Evolutionary conservation across 2,797 vertebrate genomes (phyloP), one percentile per base, ranked within the genome.

Genomic region (Acrossocheilus fasciatus): DNA sequence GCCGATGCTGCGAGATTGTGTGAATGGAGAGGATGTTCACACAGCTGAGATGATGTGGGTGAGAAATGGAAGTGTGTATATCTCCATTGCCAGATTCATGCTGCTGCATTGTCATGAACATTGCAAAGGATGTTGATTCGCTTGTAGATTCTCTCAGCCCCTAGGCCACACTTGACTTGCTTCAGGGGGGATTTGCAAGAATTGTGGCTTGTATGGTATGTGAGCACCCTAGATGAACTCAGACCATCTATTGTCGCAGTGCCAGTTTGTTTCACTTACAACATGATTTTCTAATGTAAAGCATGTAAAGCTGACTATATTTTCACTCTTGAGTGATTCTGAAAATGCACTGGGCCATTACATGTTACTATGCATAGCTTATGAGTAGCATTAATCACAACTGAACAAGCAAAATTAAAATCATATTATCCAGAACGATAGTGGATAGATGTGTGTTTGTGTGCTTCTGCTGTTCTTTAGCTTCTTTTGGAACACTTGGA

Each of bases 401-500:
- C 6, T 41, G 12, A n/a, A 54, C 1, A 36, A 59, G 30, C 30
- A 36, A 1, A 39, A 36, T 15, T 6, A 8, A 79, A 62, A 8
- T 62, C 15, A 18, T 78, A 2, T 62, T 39, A n/a, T 23, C 8
- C 18, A 54, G 34, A 47, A 14, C 18, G 10, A 12, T 12, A 36
- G 30, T 39, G 10, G 34, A 41, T 41, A 14, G 12, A 97, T 82
- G 43, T 74, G 59, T 87, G 18, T 7, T 73, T 52, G 81, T 45
- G 15, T 86, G 43, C 64, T 50, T 64, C 54, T 83, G 47, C 85
- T 45, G 81, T 59, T 82, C 86, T 90, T 66, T 94, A 98, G 98
- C 95, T 99, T 90, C 94, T 99, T 91, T 90, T 99, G 92, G 98
- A 99, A 92, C 98, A 99, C 94, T 95, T 99, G 96, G 98, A 99